Evolutionary conservation across 37 sponge, comb jelly and placozoan genomes (phyloP), one percentile per base, ranked within the genome.

Genomic region (Amphimedon queenslandica): DNA sequence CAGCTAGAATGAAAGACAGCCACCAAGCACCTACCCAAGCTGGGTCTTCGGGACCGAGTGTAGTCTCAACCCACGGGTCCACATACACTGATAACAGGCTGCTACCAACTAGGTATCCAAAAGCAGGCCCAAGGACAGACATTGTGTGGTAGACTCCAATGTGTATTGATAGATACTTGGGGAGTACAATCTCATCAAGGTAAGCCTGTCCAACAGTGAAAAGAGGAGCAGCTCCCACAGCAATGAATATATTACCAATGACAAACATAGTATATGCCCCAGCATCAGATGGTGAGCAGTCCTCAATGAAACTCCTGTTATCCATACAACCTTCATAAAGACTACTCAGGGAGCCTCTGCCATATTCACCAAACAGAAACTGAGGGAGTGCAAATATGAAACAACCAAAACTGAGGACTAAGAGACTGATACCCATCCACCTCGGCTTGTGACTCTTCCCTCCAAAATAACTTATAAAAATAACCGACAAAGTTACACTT

Each of bases 1-100:
- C 68, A 67, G 73, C 31, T 18, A 91, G 30, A 0, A 93, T 37
- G 37, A 85, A 93, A 31, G 83, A 72, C 21, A 82, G 30, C 94
- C 94, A 93, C 94, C 94, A 93, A 8, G 86, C 87, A 2, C 94
- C 94, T 25, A 93, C 90, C 80, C 82, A 93, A 3, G 71, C 67
- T 1, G 91, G 86, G 71, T 93, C 90, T 13, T 21, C 38, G 37
- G 66, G 63, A 3, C 74, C 57, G 2, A 93, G 83, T 28, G 34
- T 42, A 16, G 93, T 87, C 30, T 41, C 42, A 0, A 40, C 13
- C 69, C 70, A 80, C 2, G 89, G 89, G 56, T 93, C 87, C 23
- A 93, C 90, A 61, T 85, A 93, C 2, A 82, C n/a, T 1, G 76
- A 60, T 20, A 93, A 73, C n/a, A 88, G 78, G 23, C 34, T 63